Percentiles rank a stretch among this genome's conserved stretches.
Conservation (phyloP, 2,113 vertebrate species). For the Corythornis vintsioides region DNA sequence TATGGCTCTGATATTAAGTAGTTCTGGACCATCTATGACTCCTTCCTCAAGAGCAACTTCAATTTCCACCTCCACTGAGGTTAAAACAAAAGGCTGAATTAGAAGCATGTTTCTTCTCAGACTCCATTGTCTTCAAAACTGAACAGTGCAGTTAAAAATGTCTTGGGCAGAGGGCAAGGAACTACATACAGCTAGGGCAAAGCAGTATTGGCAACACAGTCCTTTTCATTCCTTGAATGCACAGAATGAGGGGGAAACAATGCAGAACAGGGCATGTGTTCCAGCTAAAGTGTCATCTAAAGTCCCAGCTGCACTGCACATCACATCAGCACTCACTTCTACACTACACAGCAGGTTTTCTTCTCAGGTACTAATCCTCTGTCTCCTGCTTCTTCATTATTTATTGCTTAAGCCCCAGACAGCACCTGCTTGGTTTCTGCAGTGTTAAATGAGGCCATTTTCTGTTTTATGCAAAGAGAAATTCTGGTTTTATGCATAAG, state of each 20-base stretch:
- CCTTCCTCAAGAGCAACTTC: neutral
- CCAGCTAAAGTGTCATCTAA: neutral
- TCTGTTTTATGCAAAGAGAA: neutral
- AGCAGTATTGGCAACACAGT: neutral
- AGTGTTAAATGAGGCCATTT: neutral
- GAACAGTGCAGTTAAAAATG: neutral
- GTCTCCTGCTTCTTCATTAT: neutral
- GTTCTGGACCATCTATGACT: slow-evolving; percentile 10
- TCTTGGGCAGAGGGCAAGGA: neutral
- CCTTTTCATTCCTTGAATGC: neutral
- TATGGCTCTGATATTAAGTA: neutral
- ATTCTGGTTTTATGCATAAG: neutral
- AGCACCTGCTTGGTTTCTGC: neutral
- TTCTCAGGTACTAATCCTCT: neutral
- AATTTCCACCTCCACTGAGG: neutral
- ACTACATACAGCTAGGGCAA: neutral
- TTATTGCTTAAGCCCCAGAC: neutral
- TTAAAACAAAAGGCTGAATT: neutral
- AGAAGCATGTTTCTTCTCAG: neutral
- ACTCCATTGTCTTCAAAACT: slow-evolving; percentile 10
- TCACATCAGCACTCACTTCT: neutral
- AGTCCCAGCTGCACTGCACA: neutral
- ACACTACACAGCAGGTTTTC: neutral
- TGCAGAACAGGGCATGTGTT: neutral
- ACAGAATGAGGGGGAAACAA: neutral